Conservation (phyloP, 2,797 vertebrate genomes). For the Strix occidentalis region DNA sequence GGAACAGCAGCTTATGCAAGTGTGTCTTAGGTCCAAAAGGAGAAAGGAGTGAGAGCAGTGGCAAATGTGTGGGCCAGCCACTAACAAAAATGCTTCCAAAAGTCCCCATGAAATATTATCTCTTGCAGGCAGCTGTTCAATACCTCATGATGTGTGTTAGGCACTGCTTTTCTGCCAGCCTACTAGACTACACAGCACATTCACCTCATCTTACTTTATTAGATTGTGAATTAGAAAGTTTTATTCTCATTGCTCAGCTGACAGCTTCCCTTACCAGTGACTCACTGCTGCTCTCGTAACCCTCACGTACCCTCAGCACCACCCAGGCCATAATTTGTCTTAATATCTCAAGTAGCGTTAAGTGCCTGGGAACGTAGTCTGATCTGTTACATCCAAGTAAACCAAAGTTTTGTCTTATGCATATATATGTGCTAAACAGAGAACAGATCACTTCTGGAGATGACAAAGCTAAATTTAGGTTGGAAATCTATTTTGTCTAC, state of each 20-base stretch:
- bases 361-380: not conserved
- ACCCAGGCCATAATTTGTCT: not conserved
- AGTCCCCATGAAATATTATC: conserved; percentile 48
- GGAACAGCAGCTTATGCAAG: not conserved
- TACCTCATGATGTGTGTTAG: not conserved
- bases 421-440: not conserved
- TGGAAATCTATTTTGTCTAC: not conserved
- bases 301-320: not conserved
- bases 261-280: not conserved
- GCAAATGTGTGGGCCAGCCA: not conserved
- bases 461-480: not conserved
- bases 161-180: not conserved
- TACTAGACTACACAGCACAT: not conserved
- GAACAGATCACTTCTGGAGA: not conserved
- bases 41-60: not conserved
- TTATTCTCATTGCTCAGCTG: not conserved
- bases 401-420: not conserved
- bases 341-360: not conserved
- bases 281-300: not conserved
- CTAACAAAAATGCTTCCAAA: conserved; percentile 21
- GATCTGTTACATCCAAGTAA: not conserved
- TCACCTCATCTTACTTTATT: not conserved
- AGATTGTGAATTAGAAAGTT: not conserved
- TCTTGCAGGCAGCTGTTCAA: conserved; percentile 33
- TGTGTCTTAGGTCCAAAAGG: not conserved